Evolutionary conservation across 2,113 vertebrate genomes (phyloP).

Genomic region (Pygathrix nemaeus): DNA sequence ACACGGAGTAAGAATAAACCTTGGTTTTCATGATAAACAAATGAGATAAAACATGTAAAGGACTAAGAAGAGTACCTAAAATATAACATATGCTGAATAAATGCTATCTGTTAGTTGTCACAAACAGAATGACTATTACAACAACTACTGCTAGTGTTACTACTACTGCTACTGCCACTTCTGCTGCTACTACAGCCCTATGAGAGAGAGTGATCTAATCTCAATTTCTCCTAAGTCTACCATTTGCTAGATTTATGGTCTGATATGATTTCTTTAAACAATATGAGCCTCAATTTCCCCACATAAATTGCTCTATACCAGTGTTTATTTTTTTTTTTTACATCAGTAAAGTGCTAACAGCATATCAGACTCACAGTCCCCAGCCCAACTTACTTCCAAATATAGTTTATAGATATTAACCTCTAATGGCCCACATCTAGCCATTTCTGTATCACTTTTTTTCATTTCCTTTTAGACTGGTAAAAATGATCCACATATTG

Average conservation of each 20-base stretch:
- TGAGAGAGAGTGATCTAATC: neutral
- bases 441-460: neutral
- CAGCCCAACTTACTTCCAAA: neutral
- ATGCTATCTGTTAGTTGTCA: neutral
- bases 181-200: rapidly evolving
- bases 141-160: neutral
- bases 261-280: neutral
- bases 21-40: neutral
- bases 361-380: neutral
- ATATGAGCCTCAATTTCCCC: neutral
- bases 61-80: neutral
- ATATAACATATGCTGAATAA: neutral
- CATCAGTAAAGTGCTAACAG: neutral
- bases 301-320: neutral
- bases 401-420: neutral
- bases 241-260: neutral
- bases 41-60: neutral
- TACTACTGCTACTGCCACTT: neutral
- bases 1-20: neutral
- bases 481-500: neutral
- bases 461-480: neutral
- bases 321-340: neutral
- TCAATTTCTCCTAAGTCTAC: neutral
- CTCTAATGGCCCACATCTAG: neutral
- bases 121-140: neutral